Evolutionary conservation across 2,113 vertebrate species (phyloP).

Genomic region (Pithys albifrons): DNA sequence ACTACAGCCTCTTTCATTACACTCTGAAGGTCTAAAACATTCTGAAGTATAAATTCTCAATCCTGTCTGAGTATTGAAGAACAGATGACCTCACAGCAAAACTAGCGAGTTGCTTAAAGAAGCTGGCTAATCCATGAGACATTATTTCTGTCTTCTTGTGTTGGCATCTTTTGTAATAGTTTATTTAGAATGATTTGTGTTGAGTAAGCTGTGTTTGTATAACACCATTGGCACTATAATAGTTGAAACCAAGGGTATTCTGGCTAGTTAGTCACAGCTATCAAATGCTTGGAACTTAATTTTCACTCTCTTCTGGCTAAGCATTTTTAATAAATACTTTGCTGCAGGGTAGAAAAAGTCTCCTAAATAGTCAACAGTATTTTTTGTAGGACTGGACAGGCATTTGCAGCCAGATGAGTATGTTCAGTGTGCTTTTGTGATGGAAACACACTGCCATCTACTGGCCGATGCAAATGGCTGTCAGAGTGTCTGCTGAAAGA

Average conservation of each 20-base stretch:
- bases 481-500: neutral
- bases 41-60: neutral
- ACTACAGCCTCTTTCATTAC: conserved; percentile 29
- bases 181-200: conserved; percentile 48
- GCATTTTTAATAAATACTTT: conserved; percentile 43
- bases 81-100: conserved; percentile 9
- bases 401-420: conserved; percentile 53
- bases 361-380: conserved; percentile 34
- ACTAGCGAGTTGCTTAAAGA: conserved; percentile 11
- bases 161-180: conserved; percentile 38
- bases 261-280: conserved; percentile 38
- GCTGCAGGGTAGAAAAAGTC: conserved; percentile 26
- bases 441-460: conserved; percentile 66
- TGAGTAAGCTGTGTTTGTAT: conserved; percentile 57
- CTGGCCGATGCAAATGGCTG: neutral
- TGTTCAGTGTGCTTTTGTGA: neutral
- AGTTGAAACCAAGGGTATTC: conserved; percentile 14
- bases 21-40: neutral
- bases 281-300: conserved; percentile 43
- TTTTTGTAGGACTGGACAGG: conserved; percentile 27
- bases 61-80: neutral
- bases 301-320: conserved; percentile 43
- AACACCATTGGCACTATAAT: conserved; percentile 13
- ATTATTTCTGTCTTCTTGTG: conserved; percentile 18
- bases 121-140: neutral